Conservation (phyloP, 2,113 vertebrate genomes). For the Neomonachus schauinslandi region DNA sequence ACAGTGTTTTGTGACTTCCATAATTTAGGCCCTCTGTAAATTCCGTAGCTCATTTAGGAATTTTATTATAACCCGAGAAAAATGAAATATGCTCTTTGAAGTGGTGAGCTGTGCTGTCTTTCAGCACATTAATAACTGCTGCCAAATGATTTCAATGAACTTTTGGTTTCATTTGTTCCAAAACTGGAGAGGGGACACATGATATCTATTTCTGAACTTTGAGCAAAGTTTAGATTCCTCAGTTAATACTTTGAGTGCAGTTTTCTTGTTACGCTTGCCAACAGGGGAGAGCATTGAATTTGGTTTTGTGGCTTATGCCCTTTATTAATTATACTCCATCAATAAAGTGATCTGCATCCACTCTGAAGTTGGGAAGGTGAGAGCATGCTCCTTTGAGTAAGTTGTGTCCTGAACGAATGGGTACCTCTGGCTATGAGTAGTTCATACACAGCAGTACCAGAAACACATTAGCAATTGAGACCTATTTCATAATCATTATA, state of each 20-base stretch:
- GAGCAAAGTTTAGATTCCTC: not conserved
- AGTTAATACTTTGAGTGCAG: not conserved
- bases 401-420: not conserved
- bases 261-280: not conserved
- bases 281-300: not conserved
- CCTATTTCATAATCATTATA: not conserved
- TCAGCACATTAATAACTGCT: not conserved
- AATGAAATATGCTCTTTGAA: not conserved
- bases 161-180: not conserved
- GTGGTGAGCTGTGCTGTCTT: not conserved
- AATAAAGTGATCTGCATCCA: not conserved
- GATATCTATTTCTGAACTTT: not conserved
- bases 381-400: not conserved
- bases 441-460: accelerated
- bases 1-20: not conserved
- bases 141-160: not conserved
- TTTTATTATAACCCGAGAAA: not conserved
- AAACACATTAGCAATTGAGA: not conserved
- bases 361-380: not conserved
- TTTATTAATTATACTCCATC: not conserved
- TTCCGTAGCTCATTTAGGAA: not conserved
- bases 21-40: not conserved
- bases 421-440: not conserved
- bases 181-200: not conserved
- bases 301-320: not conserved